A percentile compares a stretch with the other conserved stretches of the same genome.
Conservation (phyloP, 2,797 vertebrate genomes). For the Sebastes taczanowskii region DNA sequence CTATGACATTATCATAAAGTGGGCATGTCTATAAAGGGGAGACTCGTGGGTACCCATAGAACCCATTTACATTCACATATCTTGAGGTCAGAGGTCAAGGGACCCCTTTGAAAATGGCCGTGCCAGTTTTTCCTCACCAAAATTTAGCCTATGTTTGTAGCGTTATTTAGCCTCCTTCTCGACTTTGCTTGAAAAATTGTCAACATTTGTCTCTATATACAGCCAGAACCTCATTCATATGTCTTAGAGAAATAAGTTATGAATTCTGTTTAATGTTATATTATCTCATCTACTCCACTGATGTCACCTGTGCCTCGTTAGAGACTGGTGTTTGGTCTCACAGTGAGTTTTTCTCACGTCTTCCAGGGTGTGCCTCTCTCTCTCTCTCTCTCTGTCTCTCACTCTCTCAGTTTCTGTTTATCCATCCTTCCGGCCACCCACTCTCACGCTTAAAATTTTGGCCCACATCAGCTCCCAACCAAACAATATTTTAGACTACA, state of each 20-base stretch:
- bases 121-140: no score
- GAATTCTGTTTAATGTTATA: neutral
- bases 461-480: constrained; percentile 41
- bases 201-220: neutral
- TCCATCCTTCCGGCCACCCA: constrained; percentile 46
- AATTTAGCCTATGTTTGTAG: no score
- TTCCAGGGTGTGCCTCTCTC: neutral
- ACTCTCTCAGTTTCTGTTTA: constrained; percentile 34
- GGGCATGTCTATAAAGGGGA: no score
- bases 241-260: neutral
- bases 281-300: neutral
- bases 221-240: neutral
- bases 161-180: no score
- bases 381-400: neutral
- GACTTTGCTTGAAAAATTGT: no score
- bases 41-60: no score
- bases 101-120: no score
- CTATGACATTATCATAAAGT: no score
- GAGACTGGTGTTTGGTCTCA: constrained; percentile 16
- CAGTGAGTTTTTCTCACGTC: constrained; percentile 20
- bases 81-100: no score
- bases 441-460: constrained; percentile 30
- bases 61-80: no score
- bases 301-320: constrained; percentile 16
- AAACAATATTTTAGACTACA: constrained; percentile 44